phyloP scores from a whole-genome alignment of 2,113 vertebrate species.

The Rhinichthys klamathensis region DNA sequence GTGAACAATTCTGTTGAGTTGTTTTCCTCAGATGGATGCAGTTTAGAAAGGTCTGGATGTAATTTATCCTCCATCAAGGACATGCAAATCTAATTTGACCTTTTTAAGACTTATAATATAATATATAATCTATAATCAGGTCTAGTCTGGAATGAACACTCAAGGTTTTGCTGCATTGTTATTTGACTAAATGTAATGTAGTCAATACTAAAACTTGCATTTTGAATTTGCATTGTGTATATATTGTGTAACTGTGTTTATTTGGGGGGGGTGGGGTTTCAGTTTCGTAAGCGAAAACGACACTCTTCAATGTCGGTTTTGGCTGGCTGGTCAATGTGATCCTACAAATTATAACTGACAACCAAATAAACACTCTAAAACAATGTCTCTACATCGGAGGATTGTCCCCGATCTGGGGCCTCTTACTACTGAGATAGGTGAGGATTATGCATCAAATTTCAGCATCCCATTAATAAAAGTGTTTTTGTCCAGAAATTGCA shows the following conservation, averaged over 20 bases:
- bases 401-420: neutral
- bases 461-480: neutral
- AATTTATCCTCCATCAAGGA: neutral
- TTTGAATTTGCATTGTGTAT: neutral
- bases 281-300: neutral
- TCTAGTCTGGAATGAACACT: neutral
- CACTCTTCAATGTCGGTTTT: neutral
- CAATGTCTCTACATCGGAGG: slow-evolving; percentile 50
- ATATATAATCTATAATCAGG: neutral
- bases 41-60: neutral
- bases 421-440: slow-evolving; percentile 39
- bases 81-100: neutral
- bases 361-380: neutral
- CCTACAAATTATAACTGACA: neutral
- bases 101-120: too few species aligned
- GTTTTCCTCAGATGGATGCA: neutral
- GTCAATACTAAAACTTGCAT: neutral
- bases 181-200: neutral
- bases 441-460: neutral
- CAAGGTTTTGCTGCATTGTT: neutral
- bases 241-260: neutral
- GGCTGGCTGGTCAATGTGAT: neutral
- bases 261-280: too few species aligned
- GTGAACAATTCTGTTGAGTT: neutral
- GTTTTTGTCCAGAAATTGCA: neutral